Evolutionary conservation across 2,113 vertebrate species (phyloP), one percentile per base, ranked within the genome.

Genomic region (Urocolius indicus): DNA sequence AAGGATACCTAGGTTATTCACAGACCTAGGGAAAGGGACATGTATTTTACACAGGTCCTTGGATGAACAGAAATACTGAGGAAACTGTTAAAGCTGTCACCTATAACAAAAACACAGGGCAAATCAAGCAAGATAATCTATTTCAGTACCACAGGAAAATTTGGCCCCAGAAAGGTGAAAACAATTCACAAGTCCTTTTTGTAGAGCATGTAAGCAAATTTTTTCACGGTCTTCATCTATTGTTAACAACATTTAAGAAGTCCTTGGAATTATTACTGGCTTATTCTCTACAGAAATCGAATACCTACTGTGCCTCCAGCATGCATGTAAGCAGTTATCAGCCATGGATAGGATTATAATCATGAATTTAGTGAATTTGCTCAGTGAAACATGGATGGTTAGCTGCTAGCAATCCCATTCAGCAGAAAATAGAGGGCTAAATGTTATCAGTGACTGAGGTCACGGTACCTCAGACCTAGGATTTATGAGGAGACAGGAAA

Each of bases 61-160:
- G 71, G 65, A 71, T 46, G 77, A 91, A 81, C 76, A 92, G 72
- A 92, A 74, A 77, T 55, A 94, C 22, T 46, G 51, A 94, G 46
- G 41, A 86, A 84, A 24, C 21, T 83, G 41, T 76, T 76, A 90
- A 86, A 16, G 41, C 32, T 86, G 73, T 93, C 76, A 59, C 3
- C 4, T 54, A 71, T 34, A 51, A 88, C 80, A 84, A 63, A 91
- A 81, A 13, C 13, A 26, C 20, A 36, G 23, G 21, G 20, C 46
- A 86, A 86, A 68, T 36, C 76, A 80, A 86, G 55, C 24, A 76
- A 85, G 38, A 73, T 23, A 34, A 29, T 57, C 41, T 26, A 45
- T 69, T 82, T 54, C 51, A 45, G 21, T 62, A 36, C 8, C 55
- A 58, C 49, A 61, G 45, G 29, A 79, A 76, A 91, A 84, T 65